A percentile compares a stretch with the other conserved stretches of the same genome.
These are phyloP conservation scores for Grapholita molesta DNA, from an alignment of 1,140 invertebrate species.

Conservation along the genomic window DNA sequence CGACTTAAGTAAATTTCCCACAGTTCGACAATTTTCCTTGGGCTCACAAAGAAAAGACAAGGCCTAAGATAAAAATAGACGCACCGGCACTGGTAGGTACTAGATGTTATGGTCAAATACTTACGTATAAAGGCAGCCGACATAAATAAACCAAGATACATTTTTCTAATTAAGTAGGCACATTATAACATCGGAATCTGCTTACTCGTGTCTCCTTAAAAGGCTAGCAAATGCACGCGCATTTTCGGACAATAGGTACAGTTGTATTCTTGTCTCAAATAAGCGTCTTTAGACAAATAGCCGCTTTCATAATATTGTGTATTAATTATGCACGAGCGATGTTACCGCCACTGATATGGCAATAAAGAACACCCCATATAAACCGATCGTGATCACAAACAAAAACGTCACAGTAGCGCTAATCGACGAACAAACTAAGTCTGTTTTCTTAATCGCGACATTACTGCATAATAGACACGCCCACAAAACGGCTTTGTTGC, in stretches of 20 bases:
- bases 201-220: background rate
- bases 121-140: too few relatives aligned
- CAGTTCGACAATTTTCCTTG: too few relatives aligned
- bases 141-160: too few relatives aligned
- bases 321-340: background rate
- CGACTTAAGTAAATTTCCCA: too few relatives aligned
- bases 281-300: background rate
- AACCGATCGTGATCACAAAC: constrained; percentile 5
- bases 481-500: constrained; percentile 6
- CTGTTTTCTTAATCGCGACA: background rate
- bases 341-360: background rate
- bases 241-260: background rate
- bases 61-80: too few relatives aligned
- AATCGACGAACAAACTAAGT: background rate
- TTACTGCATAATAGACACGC: constrained; percentile 7
- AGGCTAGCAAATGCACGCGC: background rate
- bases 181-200: too few relatives aligned
- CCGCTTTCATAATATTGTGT: background rate
- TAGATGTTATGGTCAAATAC: too few relatives aligned
- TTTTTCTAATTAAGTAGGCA: too few relatives aligned
- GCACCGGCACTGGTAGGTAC: too few relatives aligned
- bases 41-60: too few relatives aligned
- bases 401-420: constrained; percentile 6
- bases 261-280: background rate
- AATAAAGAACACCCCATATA: background rate